Percentiles rank a stretch among this genome's conserved stretches.
Conservation (phyloP, 2,113 vertebrate species). For the Xerus inauris region DNA sequence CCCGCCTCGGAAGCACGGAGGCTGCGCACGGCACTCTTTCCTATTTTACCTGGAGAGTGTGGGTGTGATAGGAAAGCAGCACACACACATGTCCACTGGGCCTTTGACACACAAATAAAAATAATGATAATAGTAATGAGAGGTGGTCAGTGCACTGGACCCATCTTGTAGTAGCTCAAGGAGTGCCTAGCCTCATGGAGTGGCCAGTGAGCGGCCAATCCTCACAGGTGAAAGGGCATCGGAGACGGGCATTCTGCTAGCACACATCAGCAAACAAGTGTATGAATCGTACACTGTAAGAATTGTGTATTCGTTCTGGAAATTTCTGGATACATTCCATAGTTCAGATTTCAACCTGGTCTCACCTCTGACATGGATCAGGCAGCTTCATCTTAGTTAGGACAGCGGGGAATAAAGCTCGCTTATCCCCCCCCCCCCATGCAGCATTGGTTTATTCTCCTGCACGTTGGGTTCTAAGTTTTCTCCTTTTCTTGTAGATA, state of each 20-base stretch:
- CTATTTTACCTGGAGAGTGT: background rate
- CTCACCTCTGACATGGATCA: background rate
- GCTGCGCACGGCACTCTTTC: too few species aligned
- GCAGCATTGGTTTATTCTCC: too few species aligned
- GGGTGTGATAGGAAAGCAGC: too few species aligned
- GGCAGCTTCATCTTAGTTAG: accelerated
- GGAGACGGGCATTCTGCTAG: too few species aligned
- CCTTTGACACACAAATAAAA: background rate
- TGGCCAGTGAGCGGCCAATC: accelerated
- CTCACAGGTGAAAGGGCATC: background rate
- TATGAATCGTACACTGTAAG: accelerated
- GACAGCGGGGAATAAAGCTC: too few species aligned
- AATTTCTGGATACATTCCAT: accelerated
- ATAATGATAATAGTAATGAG: background rate
- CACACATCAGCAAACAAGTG: accelerated
- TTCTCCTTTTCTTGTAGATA: background rate
- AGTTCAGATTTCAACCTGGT: accelerated
- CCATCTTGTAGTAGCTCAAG: accelerated
- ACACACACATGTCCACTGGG: background rate
- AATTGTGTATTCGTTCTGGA: accelerated
- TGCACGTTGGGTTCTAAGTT: too few species aligned
- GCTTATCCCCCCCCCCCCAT: too few species aligned
- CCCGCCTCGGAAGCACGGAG: too few species aligned
- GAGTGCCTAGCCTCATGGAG: accelerated
- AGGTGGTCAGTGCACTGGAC: background rate